Conservation (phyloP, 2,888 invertebrate species). For the Phragmatobia fuliginosa region DNA sequence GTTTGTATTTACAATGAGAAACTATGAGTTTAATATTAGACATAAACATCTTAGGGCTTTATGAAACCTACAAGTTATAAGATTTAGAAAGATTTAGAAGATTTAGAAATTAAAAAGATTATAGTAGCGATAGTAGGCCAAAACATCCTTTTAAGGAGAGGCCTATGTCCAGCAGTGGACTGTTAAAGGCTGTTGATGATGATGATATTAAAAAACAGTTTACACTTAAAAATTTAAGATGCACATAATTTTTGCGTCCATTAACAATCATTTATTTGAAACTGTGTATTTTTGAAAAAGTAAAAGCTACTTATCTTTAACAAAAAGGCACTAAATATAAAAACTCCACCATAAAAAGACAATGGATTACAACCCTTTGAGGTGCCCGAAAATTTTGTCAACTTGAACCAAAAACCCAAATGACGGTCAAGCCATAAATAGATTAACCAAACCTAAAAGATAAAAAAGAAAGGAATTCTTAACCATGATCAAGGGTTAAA, state of each 20-base stretch:
- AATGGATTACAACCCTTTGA: neutral
- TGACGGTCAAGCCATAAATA: constrained; percentile 1
- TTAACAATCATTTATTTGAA: neutral
- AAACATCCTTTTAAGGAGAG: too few species aligned
- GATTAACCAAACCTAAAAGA: neutral
- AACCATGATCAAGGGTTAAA: neutral
- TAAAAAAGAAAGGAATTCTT: neutral
- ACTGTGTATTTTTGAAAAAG: neutral
- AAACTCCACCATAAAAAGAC: neutral
- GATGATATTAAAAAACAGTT: too few species aligned
- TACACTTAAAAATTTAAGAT: neutral
- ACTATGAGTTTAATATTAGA: too few species aligned
- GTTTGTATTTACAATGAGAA: too few species aligned
- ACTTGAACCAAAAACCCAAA: neutral
- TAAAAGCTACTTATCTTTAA: neutral
- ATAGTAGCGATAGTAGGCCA: too few species aligned
- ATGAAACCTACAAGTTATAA: too few species aligned
- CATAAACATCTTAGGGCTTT: too few species aligned
- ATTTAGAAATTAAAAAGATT: too few species aligned
- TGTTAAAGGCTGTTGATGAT: too few species aligned
- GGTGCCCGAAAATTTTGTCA: neutral
- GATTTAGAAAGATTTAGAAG: too few species aligned
- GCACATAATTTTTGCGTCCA: neutral
- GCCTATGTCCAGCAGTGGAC: too few species aligned
- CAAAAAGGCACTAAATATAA: neutral